Evolutionary conservation across 1,140 invertebrate genomes (phyloP), one percentile per base, ranked within the genome.

Genomic region (Mya arenaria): DNA sequence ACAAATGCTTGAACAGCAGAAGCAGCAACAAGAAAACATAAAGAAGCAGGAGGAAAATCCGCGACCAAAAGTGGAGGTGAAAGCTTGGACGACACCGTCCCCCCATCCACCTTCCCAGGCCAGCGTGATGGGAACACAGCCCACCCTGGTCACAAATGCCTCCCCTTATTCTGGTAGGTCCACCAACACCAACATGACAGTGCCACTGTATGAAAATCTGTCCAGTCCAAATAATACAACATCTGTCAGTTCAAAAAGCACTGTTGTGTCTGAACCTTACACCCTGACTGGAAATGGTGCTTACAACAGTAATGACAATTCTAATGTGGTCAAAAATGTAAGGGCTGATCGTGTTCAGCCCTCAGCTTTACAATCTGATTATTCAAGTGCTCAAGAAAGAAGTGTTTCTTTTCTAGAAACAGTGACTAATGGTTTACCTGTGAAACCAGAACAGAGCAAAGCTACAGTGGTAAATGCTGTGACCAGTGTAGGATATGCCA

Each of bases 61-160:
- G 4, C 36, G 79, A 55, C 79, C 79, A 19, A 82, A 80, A 62
- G 77, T 25, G 32, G 65, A 82, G 52, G n/a, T 66, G 68, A 73
- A 74, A 41, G 79, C 79, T 5, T 82, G 79, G 79, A 69, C 56
- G 15, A 82, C 79, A 0, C 79, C 79, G 10, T 82, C 79, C 2
- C 79, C 79, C 41, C 69, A 73, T 23, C 69, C 69, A 25, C 79
- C 69, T 63, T 17, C 56, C 32, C 68, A 30, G 8, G 39, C 48
- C 32, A 73, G 58, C 10, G 36, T 69, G 44, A 44, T 60, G 10
- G 32, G 17, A 36, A 80, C 69, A n/a, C 32, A 68, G 19, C 58
- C 32, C 19, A 82, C 15, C 13, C 60, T 41, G 44, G 68, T 82
- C 5, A 82, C 79, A 37, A 52, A 82, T 73, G 30, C 79, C 19